Evolutionary conservation across 2,888 invertebrate species (phyloP).

Genomic region (Melieria crassipennis): DNA sequence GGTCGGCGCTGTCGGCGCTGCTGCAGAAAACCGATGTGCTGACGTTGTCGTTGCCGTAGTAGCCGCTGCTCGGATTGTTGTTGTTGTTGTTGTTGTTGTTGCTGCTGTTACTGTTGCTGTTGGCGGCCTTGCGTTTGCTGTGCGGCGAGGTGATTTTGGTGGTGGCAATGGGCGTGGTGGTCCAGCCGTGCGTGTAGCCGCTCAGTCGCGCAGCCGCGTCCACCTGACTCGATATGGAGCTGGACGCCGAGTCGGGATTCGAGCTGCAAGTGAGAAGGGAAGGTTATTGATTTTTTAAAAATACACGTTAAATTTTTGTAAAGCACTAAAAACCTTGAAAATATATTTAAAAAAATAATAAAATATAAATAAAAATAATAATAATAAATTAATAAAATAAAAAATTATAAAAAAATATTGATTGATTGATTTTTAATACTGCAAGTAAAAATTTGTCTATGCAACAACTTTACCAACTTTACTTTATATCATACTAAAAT

Average conservation of each 20-base stretch:
- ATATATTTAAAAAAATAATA: too few relatives aligned
- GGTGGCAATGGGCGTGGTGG: constrained; percentile 58
- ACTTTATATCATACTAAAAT: too few relatives aligned
- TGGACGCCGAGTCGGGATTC: constrained; percentile 69
- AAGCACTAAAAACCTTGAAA: too few relatives aligned
- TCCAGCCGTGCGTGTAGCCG: constrained; percentile 55
- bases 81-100: constrained; percentile 55
- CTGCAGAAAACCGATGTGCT: constrained; percentile 60
- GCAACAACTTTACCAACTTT: too few relatives aligned
- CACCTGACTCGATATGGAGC: constrained; percentile 69
- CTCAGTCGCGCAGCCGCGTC: constrained; percentile 61
- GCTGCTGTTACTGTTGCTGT: constrained; percentile 23
- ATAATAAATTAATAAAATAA: too few relatives aligned
- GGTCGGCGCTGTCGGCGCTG: constrained; percentile 62
- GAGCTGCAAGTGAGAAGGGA: constrained; percentile 56
- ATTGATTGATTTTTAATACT: too few relatives aligned
- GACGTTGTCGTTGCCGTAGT: constrained; percentile 55
- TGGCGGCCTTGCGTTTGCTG: constrained; percentile 43
- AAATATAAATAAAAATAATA: too few relatives aligned
- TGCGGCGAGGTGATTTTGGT: constrained; percentile 61
- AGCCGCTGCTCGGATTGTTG: constrained; percentile 42
- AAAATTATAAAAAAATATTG: too few relatives aligned
- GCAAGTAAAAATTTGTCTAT: too few relatives aligned
- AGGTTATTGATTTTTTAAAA: not conserved
- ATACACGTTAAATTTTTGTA: too few relatives aligned